Evolutionary conservation across 2,888 invertebrate species (phyloP).

Genomic region (Synergus umbraculus): DNA sequence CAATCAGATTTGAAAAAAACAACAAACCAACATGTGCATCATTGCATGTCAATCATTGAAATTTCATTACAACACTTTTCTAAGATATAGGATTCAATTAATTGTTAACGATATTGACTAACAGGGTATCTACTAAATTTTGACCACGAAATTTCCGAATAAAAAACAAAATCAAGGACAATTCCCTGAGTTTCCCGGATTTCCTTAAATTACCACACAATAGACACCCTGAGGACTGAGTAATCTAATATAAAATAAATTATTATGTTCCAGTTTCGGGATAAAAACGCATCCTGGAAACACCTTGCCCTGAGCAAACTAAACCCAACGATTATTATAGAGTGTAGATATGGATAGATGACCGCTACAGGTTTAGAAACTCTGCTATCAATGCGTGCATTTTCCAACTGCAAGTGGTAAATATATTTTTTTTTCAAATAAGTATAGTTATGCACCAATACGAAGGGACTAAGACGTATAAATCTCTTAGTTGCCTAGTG

Average conservation of each 20-base stretch:
- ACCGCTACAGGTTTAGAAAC: slow-evolving; percentile 37
- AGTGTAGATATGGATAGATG: slow-evolving; percentile 8
- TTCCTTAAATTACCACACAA: no score
- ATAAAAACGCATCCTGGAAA: slow-evolving; percentile 42
- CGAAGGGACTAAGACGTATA: slow-evolving; percentile 52
- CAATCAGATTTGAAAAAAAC: no score
- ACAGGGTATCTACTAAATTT: no score
- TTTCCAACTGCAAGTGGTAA: slow-evolving; percentile 29
- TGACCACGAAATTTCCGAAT: no score
- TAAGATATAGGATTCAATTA: no score
- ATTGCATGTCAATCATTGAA: no score
- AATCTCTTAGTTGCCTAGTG: slow-evolving; percentile 65
- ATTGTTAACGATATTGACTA: no score
- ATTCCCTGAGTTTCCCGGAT: no score
- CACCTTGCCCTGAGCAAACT: slow-evolving; percentile 48
- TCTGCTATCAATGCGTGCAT: slow-evolving; percentile 42
- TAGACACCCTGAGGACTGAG: no score
- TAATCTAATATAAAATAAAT: not conserved
- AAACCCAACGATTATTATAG: slow-evolving; percentile 45
- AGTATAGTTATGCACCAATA: slow-evolving; percentile 36
- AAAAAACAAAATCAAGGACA: no score
- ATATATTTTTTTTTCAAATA: slow-evolving; percentile 44
- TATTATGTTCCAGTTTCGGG: slow-evolving; percentile 17
- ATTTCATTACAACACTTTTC: no score
- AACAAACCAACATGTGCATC: no score